These are phyloP conservation scores for Pangasius sanitwongsei DNA, from an alignment of 2,797 vertebrate species.

Conservation along the genomic window DNA sequence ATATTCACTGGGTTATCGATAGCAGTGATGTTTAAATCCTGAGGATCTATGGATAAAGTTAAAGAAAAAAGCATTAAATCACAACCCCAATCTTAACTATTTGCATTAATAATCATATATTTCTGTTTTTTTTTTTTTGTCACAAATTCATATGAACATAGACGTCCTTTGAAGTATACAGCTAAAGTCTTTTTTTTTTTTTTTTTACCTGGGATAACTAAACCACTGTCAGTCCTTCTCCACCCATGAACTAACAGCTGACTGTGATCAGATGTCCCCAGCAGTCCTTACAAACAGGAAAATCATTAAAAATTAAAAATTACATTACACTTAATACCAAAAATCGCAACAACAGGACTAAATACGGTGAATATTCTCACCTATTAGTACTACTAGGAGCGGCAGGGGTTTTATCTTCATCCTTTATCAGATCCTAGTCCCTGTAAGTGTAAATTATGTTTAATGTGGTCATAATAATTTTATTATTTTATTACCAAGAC, in stretches of 20 bases:
- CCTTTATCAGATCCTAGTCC: background rate
- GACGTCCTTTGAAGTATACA: background rate
- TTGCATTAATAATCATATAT: background rate
- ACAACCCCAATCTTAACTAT: background rate
- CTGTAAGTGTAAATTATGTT: background rate
- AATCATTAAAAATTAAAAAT: background rate
- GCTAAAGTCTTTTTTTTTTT: background rate
- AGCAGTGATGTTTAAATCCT: background rate
- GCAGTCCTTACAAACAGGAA: constrained; percentile 11
- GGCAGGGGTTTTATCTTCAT: background rate
- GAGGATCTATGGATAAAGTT: background rate
- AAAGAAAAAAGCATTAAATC: background rate
- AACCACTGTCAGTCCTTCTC: background rate
- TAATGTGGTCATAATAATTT: background rate
- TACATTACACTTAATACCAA: background rate
- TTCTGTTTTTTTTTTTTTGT: background rate
- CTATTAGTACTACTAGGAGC: constrained; percentile 36
- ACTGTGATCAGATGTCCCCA: constrained; percentile 21
- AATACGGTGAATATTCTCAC: constrained; percentile 27
- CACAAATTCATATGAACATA: background rate
- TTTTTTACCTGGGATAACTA: background rate
- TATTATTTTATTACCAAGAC: background rate
- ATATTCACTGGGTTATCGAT: background rate
- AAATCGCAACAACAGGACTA: background rate
- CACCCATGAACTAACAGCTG: constrained; percentile 14